Base-by-base conservation (phyloP, 2,888 invertebrate genomes). In the Amphiduros pacificus region DNA sequence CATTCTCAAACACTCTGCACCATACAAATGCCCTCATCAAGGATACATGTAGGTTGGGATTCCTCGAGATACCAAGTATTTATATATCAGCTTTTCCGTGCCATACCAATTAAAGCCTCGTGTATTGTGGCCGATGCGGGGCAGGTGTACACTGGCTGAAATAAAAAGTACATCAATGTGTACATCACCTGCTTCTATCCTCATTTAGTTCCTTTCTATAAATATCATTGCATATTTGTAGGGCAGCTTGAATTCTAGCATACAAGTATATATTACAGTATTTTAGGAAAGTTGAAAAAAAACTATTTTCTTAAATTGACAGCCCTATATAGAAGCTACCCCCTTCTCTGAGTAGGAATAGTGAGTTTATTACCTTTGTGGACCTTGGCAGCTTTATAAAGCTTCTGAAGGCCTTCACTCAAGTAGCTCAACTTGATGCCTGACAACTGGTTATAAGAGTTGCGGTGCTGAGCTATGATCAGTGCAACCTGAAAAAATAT, bases 81-180 rank as follows among this genome's bases (percentile, higher is more conserved):
- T 82, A 44, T 76, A 73, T 24, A 83, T 75, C 29, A 82, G 71
- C 61, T 81, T 63, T 63, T 83, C 82, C 11, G 79, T 80, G 22
- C 81, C 80, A 63, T 83, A 83, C 83, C 83, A 83, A 73, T 82
- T 82, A 66, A 81, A 82, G 11, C 74, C 75, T 6, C 78, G 77
- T 0, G 80, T 79, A 60, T 77, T 78, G 72, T 80, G 75, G 4
- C 83, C 83, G 31, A 83, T 80, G 27, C 83, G 71, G 1, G 83
- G 81, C 24, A 83, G 68, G 62, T 83, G 83, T 0, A 83, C 79
- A 62, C 76, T 75, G 11, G 80, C 81, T 79, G 72, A 31, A 67
- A 70, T 55, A 36, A 44, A n/a, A n/a, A n/a, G n/a, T n/a, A n/a
- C n/a, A n/a, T n/a, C n/a, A n/a, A n/a, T n/a, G n/a, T n/a, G n/a